These are phyloP conservation scores for Bufo bufo DNA, from an alignment of 2,113 vertebrate species.

Conservation along the genomic window DNA sequence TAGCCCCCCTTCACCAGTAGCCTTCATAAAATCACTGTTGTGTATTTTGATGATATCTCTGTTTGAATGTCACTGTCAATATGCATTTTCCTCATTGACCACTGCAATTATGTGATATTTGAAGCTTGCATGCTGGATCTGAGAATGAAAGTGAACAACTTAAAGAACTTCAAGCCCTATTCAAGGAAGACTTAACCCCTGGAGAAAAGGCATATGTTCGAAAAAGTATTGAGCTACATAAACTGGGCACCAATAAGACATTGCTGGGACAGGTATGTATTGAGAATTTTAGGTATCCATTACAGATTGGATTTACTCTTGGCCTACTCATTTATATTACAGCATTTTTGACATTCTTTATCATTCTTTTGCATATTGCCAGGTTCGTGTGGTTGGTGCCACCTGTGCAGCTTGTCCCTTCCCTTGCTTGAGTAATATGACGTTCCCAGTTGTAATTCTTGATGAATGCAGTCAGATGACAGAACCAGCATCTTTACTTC, in stretches of 20 bases:
- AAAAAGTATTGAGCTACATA: constrained; percentile 77
- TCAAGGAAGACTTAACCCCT: constrained; percentile 75
- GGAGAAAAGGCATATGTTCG: constrained; percentile 70
- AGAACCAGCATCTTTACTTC: constrained; percentile 78
- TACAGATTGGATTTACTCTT: not conserved
- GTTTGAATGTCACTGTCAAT: not conserved
- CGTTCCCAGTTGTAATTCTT: constrained; percentile 77
- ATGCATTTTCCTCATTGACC: not conserved
- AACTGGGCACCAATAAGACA: constrained; percentile 76
- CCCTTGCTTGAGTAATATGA: constrained; percentile 71
- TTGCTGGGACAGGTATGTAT: constrained; percentile 73
- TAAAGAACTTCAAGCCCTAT: constrained; percentile 72
- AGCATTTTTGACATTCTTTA: not conserved
- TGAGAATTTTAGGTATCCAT: not conserved
- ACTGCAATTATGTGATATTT: not conserved
- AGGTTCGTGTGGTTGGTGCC: constrained; percentile 77
- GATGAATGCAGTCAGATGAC: constrained; percentile 83
- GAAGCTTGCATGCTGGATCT: constrained; percentile 75
- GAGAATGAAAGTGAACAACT: constrained; percentile 76
- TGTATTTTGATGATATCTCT: not conserved
- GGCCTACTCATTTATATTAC: not conserved
- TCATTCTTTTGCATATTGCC: constrained; percentile 3
- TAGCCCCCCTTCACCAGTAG: no score
- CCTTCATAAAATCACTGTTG: not conserved
- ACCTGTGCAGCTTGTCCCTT: constrained; percentile 81